phyloP scores from a whole-genome alignment of 2,113 vertebrate species.

The Probosciger aterrimus region DNA sequence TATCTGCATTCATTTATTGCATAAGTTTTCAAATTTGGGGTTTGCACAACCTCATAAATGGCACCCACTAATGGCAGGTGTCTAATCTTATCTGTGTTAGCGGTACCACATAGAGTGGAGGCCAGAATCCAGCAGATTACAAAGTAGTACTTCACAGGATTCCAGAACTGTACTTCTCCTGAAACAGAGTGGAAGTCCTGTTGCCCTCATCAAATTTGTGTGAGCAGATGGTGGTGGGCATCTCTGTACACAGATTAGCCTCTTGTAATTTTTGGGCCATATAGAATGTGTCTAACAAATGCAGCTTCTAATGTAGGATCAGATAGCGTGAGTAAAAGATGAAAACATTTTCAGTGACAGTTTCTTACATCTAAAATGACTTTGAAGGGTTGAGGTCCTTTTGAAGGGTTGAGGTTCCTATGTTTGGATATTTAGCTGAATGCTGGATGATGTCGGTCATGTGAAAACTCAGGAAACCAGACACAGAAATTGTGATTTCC shows the following conservation, averaged over 20 bases:
- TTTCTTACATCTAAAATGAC: not conserved
- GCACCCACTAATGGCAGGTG: not conserved
- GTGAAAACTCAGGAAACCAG: not conserved
- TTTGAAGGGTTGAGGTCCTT: not conserved
- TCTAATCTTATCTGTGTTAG: not conserved
- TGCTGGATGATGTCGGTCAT: not conserved
- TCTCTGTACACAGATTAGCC: not conserved
- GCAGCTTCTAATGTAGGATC: not conserved
- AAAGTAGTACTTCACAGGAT: not conserved
- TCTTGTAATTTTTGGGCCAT: not conserved
- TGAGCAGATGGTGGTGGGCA: not conserved
- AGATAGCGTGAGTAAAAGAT: not conserved
- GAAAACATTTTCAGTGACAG: not conserved
- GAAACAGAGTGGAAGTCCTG: not conserved
- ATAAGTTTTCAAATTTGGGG: not conserved
- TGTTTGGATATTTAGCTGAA: not conserved
- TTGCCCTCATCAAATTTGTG: not conserved
- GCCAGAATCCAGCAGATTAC: not conserved
- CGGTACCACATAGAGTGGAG: rapidly evolving
- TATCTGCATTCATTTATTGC: not conserved
- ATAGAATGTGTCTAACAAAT: not conserved
- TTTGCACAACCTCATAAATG: not conserved
- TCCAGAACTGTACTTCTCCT: not conserved
- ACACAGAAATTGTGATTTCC: not conserved
- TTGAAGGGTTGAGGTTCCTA: not conserved